Evolutionary conservation across 2,888 invertebrate species (phyloP), one percentile per base, ranked within the genome.

Genomic region (Tridacna crocea): DNA sequence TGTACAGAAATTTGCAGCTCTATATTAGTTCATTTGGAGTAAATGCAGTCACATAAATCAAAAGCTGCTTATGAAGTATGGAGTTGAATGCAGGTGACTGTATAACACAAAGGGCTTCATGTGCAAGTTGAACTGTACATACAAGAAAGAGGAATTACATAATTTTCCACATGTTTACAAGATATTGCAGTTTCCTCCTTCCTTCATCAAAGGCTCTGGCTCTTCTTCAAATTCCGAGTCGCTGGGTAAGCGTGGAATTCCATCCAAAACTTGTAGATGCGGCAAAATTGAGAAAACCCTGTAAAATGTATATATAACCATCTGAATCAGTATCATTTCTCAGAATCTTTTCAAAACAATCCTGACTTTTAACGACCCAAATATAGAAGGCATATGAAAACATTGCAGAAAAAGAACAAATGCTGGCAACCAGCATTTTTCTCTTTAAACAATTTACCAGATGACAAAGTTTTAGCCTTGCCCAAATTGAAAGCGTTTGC

Each of bases 201-300:
- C 51, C 17, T 70, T 12, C 17, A 70, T 15, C 15, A 51, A 51
- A 15, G 51, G 51, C 4, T 24, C 61, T 24, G 48, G 51, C 47
- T 70, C 70, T n/a, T 70, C 70, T 24, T 70, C 51, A 24, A 70
- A 76, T 0, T 47, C 61, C 22, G 60, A 60, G 61, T 91, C 91
- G 15, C 82, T 79, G 3, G 82, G 80, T 22, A 90, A 74, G 58
- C 82, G 80, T 15, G 87, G 87, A 58, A 90, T 85, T n/a, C 89
- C 89, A 80, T 91, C 91, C 55, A 91, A 77, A 2, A 88, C 75
- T 66, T 85, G 83, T 46, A 91, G 77, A 27, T 87, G 78, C 12
- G 90, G 90, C 65, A 91, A 77, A 19, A 77, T 73, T 17, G 79
- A 72, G 81, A 91, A 91, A 47, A 91, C 88, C 70, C 91, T 91